Conservation (phyloP, 2,797 vertebrate genomes). For the Dendrocincla fuliginosa region DNA sequence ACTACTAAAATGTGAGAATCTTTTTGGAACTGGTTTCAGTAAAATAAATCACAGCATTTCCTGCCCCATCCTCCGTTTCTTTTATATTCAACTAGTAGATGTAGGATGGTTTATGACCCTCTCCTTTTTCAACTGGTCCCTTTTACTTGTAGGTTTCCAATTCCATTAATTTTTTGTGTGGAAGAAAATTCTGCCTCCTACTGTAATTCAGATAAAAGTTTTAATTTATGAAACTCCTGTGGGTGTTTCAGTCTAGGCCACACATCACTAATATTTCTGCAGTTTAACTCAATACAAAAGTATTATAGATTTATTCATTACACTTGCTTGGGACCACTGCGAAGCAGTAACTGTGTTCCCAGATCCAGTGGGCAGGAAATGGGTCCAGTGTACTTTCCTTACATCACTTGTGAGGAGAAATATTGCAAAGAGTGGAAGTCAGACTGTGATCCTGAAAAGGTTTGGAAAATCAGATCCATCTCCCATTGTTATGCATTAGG, state of each 20-base stretch:
- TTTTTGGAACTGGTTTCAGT: background rate
- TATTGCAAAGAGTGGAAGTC: background rate
- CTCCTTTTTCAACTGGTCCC: background rate
- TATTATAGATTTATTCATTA: background rate
- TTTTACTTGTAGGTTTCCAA: background rate
- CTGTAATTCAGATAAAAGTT: constrained; percentile 22
- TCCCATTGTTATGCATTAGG: background rate
- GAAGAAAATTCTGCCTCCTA: background rate
- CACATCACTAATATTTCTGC: constrained; percentile 7
- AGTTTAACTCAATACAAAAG: background rate
- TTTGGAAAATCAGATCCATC: background rate
- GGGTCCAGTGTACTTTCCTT: background rate
- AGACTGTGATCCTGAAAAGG: background rate
- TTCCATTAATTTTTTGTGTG: background rate
- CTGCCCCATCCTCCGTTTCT: background rate
- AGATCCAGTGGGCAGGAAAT: background rate
- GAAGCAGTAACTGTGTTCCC: background rate
- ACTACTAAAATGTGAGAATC: background rate
- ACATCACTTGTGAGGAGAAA: background rate
- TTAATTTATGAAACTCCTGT: constrained; percentile 7
- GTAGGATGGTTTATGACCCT: background rate
- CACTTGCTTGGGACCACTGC: background rate
- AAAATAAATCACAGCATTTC: background rate
- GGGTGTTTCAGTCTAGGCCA: constrained; percentile 13
- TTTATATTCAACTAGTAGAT: background rate